phyloP scores from a whole-genome alignment of 2,888 invertebrate genomes.

The Drosophila greeni region DNA sequence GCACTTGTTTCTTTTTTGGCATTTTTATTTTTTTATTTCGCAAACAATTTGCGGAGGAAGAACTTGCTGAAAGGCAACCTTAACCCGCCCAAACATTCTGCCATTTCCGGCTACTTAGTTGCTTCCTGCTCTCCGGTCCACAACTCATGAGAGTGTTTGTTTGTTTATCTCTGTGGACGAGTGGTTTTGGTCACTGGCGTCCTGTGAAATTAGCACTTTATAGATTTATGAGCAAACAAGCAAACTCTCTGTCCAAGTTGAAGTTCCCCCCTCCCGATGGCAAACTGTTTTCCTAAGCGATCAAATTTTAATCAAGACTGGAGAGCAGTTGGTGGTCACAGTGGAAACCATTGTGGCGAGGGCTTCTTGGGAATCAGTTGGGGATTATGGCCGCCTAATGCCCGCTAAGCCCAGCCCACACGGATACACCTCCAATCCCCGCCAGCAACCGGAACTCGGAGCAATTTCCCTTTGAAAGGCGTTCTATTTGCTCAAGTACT shows the following conservation, averaged over 20 bases:
- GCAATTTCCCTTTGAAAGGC: conserved; percentile 38
- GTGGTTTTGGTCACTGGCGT: conserved; percentile 20
- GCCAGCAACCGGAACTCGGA: conserved; percentile 22
- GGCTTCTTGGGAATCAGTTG: neutral
- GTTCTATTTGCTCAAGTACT: conserved; percentile 60
- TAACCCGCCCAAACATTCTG: conserved; percentile 44
- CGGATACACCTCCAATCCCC: conserved; percentile 27
- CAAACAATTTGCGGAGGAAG: conserved; percentile 53
- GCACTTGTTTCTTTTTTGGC: conserved; percentile 35
- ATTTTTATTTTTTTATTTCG: conserved; percentile 40
- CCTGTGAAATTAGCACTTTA: conserved; percentile 55
- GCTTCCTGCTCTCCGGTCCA: conserved; percentile 7
- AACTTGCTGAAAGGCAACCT: conserved; percentile 49
- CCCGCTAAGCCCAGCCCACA: conserved; percentile 45
- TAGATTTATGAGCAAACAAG: conserved; percentile 48
- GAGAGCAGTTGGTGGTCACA: conserved; percentile 26
- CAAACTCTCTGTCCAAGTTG: conserved; percentile 3
- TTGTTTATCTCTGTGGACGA: conserved; percentile 21
- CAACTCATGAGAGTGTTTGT: conserved; percentile 3
- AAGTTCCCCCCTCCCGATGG: conserved; percentile 4
- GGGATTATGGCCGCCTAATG: conserved; percentile 42
- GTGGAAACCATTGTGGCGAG: conserved; percentile 6
- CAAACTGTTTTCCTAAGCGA: conserved; percentile 32
- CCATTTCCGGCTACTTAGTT: conserved; percentile 56
- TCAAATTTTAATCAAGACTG: conserved; percentile 44